Percentiles rank a stretch among this genome's conserved stretches.
These are phyloP conservation scores for Amphipoea oculea DNA, from an alignment of 2,888 invertebrate species.

Conservation along the genomic window DNA sequence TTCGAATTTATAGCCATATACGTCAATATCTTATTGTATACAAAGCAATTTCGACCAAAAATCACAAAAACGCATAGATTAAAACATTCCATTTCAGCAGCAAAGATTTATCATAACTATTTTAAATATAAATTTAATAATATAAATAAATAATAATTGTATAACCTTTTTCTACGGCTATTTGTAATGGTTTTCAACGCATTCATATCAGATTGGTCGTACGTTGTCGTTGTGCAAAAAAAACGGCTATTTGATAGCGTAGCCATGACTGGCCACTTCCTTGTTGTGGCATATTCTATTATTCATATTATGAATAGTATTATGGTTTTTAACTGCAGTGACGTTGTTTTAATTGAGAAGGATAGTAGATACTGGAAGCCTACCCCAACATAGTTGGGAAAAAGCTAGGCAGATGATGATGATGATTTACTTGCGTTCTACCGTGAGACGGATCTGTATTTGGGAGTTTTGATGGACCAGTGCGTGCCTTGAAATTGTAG, in stretches of 20 bases:
- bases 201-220: conserved; percentile 29
- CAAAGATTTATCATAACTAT: conserved; percentile 23
- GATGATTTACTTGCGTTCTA: not conserved
- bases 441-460: not conserved
- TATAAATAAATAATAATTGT: conserved; percentile 27
- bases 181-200: conserved; percentile 53
- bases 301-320: not conserved
- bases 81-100: conserved; percentile 16
- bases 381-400: too few species aligned
- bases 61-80: conserved; percentile 10
- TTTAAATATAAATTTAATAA: not conserved
- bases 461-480: too few species aligned
- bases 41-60: not conserved
- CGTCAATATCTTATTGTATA: not conserved
- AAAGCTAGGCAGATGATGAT: too few species aligned
- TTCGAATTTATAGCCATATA: not conserved
- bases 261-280: conserved; percentile 43
- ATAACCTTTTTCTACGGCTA: conserved; percentile 44
- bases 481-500: not conserved
- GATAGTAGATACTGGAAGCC: not conserved
- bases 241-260: conserved; percentile 36
- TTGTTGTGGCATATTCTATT: conserved; percentile 29
- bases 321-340: conserved; percentile 22
- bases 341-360: conserved; percentile 19
- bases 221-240: conserved; percentile 38